Evolutionary conservation across 2,113 vertebrate species (phyloP).

Genomic region (Chinchilla lanigera): DNA sequence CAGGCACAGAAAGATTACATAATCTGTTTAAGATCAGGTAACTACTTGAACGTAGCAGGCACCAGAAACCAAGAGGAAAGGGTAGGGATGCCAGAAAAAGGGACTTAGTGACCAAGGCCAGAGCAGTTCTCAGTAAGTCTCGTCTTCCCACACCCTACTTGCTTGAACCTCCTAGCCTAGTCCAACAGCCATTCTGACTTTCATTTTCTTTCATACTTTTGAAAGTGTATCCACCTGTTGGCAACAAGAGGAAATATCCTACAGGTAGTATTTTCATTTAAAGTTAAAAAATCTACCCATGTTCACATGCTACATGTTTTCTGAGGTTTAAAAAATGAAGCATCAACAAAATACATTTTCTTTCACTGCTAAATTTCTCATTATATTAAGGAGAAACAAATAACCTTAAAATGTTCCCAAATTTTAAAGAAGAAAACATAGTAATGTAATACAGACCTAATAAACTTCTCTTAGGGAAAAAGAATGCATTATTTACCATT

Average conservation of each 20-base stretch:
- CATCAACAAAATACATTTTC: constrained; percentile 30
- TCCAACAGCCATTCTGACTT: not conserved
- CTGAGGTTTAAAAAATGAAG: not conserved
- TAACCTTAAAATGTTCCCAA: constrained; percentile 60
- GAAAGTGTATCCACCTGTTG: not conserved
- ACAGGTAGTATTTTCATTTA: constrained; percentile 33
- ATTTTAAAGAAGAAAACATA: constrained; percentile 37
- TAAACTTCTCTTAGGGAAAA: constrained; percentile 66
- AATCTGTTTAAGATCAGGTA: not conserved
- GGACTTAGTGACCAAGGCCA: not conserved
- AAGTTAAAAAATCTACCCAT: not conserved
- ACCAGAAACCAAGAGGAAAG: constrained; percentile 28
- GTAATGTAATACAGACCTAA: constrained; percentile 47
- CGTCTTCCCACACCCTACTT: not conserved
- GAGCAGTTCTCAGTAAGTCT: not conserved
- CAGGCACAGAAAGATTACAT: not conserved
- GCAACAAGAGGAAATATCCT: not conserved
- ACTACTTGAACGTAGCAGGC: not conserved
- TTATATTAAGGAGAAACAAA: constrained; percentile 64
- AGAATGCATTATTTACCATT: constrained; percentile 68
- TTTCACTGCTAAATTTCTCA: constrained; percentile 64
- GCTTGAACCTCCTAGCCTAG: not conserved
- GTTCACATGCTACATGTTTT: constrained; percentile 1
- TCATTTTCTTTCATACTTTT: not conserved
- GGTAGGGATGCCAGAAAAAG: not conserved